Evolutionary conservation across 1,140 invertebrate genomes (phyloP).

Genomic region (Artemia franciscana): DNA sequence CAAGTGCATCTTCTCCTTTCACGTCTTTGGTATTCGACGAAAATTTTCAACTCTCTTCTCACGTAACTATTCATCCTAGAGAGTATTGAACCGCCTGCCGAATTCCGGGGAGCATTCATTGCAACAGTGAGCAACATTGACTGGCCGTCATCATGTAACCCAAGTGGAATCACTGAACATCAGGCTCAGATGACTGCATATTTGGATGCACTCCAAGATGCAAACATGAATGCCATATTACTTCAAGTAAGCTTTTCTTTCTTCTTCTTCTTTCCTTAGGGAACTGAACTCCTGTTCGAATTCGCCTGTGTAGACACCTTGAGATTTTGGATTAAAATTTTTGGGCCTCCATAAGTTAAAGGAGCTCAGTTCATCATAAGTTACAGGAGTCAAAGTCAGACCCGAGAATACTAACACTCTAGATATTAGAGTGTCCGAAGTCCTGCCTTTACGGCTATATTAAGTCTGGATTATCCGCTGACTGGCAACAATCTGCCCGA

Average conservation of each 20-base stretch:
- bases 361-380: too few species aligned
- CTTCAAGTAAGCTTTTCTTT: conserved; percentile 9
- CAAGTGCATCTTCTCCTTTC: too few species aligned
- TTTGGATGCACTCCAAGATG: conserved; percentile 3
- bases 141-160: conserved; percentile 9
- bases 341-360: background rate
- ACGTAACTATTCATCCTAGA: background rate
- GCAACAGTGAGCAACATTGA: conserved; percentile 12
- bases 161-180: conserved; percentile 5
- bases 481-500: too few species aligned
- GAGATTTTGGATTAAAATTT: background rate
- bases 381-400: too few species aligned
- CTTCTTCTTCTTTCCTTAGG: background rate
- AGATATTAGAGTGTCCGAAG: too few species aligned
- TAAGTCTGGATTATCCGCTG: too few species aligned
- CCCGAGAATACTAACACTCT: too few species aligned
- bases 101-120: conserved; percentile 11
- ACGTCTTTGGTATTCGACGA: too few species aligned
- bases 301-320: background rate
- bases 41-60: too few species aligned
- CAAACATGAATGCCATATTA: conserved; percentile 11
- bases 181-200: background rate
- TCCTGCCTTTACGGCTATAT: too few species aligned
- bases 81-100: conserved; percentile 6
- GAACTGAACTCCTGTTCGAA: background rate